Conservation (phyloP, 1,140 invertebrate genomes). For the Adelges cooleyi region DNA sequence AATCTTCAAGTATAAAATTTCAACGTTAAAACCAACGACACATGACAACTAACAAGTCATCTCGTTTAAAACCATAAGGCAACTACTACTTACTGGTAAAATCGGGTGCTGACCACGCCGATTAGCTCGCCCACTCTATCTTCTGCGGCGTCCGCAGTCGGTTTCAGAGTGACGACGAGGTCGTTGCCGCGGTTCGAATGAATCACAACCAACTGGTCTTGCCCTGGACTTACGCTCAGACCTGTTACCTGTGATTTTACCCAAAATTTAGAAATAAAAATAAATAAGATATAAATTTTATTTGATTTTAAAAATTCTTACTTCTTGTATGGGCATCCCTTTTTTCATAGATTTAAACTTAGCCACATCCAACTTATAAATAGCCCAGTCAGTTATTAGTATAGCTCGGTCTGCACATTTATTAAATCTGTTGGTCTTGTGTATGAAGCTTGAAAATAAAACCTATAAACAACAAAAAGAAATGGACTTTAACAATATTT, state of each 20-base stretch:
- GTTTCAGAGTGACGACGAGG: conserved; percentile 64
- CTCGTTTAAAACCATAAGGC: not conserved
- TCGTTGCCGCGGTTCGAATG: conserved; percentile 83
- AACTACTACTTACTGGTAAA: conserved; percentile 50
- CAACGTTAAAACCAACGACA: not conserved
- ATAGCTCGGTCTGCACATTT: conserved; percentile 81
- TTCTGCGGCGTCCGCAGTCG: conserved; percentile 40
- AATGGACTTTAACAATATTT: not conserved
- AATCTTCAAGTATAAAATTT: conserved; percentile 40
- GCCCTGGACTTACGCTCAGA: conserved; percentile 64
- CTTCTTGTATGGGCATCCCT: conserved; percentile 65
- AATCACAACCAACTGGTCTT: conserved; percentile 79
- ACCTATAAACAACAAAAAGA: conserved; percentile 35
- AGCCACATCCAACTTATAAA: conserved; percentile 80
- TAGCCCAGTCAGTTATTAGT: conserved; percentile 71
- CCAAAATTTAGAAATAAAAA: conserved; percentile 4
- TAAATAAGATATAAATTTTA: conserved; percentile 12
- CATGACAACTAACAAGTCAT: not conserved
- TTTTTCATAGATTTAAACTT: conserved; percentile 82
- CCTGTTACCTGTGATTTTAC: conserved; percentile 53
- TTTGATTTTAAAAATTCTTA: conserved; percentile 41
- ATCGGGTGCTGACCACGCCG: conserved; percentile 63
- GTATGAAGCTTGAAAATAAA: conserved; percentile 46
- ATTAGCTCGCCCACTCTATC: conserved; percentile 79
- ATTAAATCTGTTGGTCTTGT: conserved; percentile 59